Evolutionary conservation across 92 coral and sea anemone genomes (phyloP), one percentile per base, ranked within the genome.

Genomic region (Siderastrea siderea): DNA sequence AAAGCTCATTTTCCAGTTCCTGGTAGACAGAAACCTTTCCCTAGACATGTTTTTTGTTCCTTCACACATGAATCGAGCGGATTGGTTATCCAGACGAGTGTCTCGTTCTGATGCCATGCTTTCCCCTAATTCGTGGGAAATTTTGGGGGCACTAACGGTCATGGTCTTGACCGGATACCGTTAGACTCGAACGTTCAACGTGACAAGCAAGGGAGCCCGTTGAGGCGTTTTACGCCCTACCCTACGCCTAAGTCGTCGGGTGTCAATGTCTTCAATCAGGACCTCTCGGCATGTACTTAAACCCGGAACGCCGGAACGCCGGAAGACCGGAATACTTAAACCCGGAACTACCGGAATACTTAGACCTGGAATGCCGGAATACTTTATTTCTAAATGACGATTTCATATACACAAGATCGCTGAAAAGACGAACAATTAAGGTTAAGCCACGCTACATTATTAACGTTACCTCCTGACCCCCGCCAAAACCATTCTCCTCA

Each of bases 111-210:
- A 88, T 44, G 76, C 86, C 72, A 63, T 17, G 72, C 81, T 91
- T 53, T 73, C 91, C 14, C 48, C 58, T 3, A 84, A 49, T 59
- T 70, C 80, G 7, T 88, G 90, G 90, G 14, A 64, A 15, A 14
- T 60, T 90, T 90, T 85, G 93, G 90, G 9, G 91, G 91, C 3
- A 26, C 26, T 26, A 65, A 78, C 8, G 90, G 92, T 62, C 95
- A 92, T 74, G 53, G 89, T 58, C 76, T 86, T 55, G 95, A 88
- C 46, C 13, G 84, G 57, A 92, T 92, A 92, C 59, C 94, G 19
- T 43, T 91, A 7, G 89, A 87, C 13, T 91, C 91, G 1, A 87
- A 83, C 54, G 91, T 16, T 48, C 86, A 81, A 72, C 10, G 59
- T 46, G 91, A 88, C 71, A 11, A 51, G 71, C 45, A 58, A 5